A percentile compares a stretch with the other conserved stretches of the same genome.
These are phyloP conservation scores for Myotis lucifugus DNA, from an alignment of 2,113 vertebrate genomes.

Conservation along the genomic window DNA sequence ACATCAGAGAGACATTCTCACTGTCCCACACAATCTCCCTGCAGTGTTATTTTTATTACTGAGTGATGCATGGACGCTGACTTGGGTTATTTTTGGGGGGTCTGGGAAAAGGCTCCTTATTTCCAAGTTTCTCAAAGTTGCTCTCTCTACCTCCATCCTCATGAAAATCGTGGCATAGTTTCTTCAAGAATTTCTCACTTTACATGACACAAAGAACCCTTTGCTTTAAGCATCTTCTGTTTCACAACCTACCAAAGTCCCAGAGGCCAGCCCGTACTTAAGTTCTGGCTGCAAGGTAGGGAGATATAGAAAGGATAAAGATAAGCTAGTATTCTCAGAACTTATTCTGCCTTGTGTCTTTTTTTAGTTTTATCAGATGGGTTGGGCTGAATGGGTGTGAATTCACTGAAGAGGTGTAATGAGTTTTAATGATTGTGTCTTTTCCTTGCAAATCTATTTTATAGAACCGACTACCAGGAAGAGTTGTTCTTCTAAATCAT, in stretches of 20 bases:
- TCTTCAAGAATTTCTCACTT: background rate
- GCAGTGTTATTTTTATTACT: background rate
- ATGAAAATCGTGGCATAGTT: background rate
- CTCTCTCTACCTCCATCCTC: background rate
- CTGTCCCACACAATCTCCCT: background rate
- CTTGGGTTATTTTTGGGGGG: background rate
- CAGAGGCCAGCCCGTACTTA: background rate
- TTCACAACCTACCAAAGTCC: background rate
- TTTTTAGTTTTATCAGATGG: background rate
- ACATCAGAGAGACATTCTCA: background rate
- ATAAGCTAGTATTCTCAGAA: background rate
- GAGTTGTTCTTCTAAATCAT: background rate
- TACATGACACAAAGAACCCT: background rate
- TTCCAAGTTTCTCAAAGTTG: background rate
- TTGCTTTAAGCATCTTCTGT: background rate
- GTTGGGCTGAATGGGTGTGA: background rate
- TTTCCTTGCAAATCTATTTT: background rate
- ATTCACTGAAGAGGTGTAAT: background rate
- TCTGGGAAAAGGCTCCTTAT: background rate
- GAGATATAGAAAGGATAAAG: background rate
- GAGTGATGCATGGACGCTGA: background rate
- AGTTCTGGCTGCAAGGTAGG: background rate
- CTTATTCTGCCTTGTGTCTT: background rate
- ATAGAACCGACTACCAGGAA: background rate
- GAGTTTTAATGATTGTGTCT: background rate